phyloP scores from a whole-genome alignment of 2,888 invertebrate species.

The Macrosiphum euphorbiae region DNA sequence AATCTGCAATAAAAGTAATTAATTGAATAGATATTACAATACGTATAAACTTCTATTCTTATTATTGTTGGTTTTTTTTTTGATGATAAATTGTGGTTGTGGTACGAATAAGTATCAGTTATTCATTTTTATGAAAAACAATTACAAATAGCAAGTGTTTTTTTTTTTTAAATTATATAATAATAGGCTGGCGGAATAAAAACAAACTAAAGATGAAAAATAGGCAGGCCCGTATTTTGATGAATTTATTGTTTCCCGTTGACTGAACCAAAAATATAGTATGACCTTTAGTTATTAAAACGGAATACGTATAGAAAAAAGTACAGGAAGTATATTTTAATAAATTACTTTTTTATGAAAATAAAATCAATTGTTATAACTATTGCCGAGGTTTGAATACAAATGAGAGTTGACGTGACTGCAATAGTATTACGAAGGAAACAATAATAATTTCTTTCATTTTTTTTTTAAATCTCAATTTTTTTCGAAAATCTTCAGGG shows the following conservation, averaged over 20 bases:
- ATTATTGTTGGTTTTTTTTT: background rate
- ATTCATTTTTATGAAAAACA: background rate
- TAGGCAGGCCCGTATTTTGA: slow-evolving; percentile 35
- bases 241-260: slow-evolving; percentile 60
- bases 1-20: background rate
- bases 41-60: background rate
- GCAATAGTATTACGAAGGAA: slow-evolving; percentile 55
- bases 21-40: background rate
- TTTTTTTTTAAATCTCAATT: slow-evolving; percentile 45
- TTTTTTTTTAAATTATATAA: background rate
- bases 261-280: slow-evolving; percentile 53
- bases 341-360: slow-evolving; percentile 64
- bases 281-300: slow-evolving; percentile 61
- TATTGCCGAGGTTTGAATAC: slow-evolving; percentile 63
- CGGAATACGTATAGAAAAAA: slow-evolving; percentile 56
- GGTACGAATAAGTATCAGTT: background rate
- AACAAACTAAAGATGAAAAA: slow-evolving; percentile 24
- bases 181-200: background rate
- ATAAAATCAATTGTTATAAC: slow-evolving; percentile 64
- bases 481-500: slow-evolving; percentile 48
- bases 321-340: slow-evolving; percentile 62
- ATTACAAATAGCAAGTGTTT: background rate
- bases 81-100: background rate
- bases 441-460: slow-evolving; percentile 60
- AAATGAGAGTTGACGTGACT: slow-evolving; percentile 63